Percentiles rank a stretch among this genome's conserved stretches.
These are phyloP conservation scores for Smittia sp. DNA, from an alignment of 2,888 invertebrate species.

Conservation along the genomic window DNA sequence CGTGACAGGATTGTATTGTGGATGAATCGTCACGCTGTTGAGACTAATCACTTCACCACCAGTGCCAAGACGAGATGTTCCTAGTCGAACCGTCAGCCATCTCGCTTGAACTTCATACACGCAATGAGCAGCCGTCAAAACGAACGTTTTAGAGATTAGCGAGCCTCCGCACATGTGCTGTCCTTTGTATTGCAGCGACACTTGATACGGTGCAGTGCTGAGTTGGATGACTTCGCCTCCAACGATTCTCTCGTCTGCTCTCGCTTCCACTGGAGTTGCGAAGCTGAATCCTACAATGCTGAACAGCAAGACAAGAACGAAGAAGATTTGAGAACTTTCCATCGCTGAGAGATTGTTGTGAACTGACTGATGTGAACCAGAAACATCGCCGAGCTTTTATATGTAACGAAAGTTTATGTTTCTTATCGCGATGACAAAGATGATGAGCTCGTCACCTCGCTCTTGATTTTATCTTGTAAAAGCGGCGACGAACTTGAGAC, in stretches of 20 bases:
- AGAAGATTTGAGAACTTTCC: no score
- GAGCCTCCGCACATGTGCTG: conserved; percentile 55
- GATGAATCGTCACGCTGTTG: conserved; percentile 48
- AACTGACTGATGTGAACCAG: no score
- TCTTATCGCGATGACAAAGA: no score
- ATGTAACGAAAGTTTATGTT: no score
- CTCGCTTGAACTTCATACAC: conserved; percentile 43
- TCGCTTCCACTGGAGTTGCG: neutral
- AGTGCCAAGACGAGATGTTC: conserved; percentile 52
- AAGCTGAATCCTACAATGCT: neutral
- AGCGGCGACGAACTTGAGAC: no score
- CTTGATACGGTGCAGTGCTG: conserved; percentile 53
- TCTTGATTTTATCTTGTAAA: no score
- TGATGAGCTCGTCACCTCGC: no score
- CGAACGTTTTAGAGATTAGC: conserved; percentile 49
- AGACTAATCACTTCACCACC: conserved; percentile 50
- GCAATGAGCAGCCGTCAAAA: conserved; percentile 55
- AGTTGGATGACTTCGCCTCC: conserved; percentile 53
- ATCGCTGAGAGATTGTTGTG: no score
- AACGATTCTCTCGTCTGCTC: conserved; percentile 50
- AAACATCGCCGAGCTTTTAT: no score
- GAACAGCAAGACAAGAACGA: no score
- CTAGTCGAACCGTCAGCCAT: conserved; percentile 39
- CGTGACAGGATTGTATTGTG: conserved; percentile 49
- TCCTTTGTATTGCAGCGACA: conserved; percentile 51